Percentiles rank a stretch among this genome's conserved stretches.
phyloP scores from a whole-genome alignment of 2,888 invertebrate species.

The Cheiracanthium punctorium region DNA sequence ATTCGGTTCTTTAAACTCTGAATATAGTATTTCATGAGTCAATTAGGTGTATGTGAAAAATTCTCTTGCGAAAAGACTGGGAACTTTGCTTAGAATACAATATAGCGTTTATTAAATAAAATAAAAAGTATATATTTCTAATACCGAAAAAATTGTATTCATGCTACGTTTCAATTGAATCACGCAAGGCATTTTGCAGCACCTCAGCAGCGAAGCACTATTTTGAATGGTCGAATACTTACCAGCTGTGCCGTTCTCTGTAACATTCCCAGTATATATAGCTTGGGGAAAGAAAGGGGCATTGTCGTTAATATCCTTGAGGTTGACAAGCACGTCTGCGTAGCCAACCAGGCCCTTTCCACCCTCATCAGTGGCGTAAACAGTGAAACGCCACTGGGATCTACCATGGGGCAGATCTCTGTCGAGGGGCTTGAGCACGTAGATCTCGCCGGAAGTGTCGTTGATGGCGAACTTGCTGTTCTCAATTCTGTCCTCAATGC shows the following conservation, averaged over 20 bases:
- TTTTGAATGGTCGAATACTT: too few species aligned
- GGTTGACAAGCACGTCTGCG: slow-evolving; percentile 96
- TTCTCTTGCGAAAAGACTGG: too few species aligned
- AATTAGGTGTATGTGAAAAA: too few species aligned
- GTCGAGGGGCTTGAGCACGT: slow-evolving; percentile 94
- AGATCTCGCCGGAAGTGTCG: slow-evolving; percentile 94
- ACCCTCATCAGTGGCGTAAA: slow-evolving; percentile 95
- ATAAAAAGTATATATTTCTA: too few species aligned
- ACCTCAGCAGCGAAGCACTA: too few species aligned
- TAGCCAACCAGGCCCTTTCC: slow-evolving; percentile 96
- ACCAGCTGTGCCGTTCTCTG: slow-evolving; percentile 74
- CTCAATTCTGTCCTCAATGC: slow-evolving; percentile 93
- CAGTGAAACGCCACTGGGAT: slow-evolving; percentile 95
- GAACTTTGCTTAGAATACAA: too few species aligned
- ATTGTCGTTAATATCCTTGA: slow-evolving; percentile 91
- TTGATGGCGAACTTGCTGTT: slow-evolving; percentile 98
- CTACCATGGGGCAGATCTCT: slow-evolving; percentile 96
- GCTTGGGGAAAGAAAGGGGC: slow-evolving; percentile 75
- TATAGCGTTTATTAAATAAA: too few species aligned
- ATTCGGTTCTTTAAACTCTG: too few species aligned
- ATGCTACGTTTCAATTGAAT: too few species aligned
- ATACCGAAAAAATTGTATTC: too few species aligned
- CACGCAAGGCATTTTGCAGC: too few species aligned
- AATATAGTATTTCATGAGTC: too few species aligned
- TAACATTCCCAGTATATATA: slow-evolving; percentile 71